A percentile compares a stretch with the other conserved stretches of the same genome.
These are phyloP conservation scores for Chascanopsetta lugubris DNA, from an alignment of 2,113 vertebrate species.

Conservation along the genomic window DNA sequence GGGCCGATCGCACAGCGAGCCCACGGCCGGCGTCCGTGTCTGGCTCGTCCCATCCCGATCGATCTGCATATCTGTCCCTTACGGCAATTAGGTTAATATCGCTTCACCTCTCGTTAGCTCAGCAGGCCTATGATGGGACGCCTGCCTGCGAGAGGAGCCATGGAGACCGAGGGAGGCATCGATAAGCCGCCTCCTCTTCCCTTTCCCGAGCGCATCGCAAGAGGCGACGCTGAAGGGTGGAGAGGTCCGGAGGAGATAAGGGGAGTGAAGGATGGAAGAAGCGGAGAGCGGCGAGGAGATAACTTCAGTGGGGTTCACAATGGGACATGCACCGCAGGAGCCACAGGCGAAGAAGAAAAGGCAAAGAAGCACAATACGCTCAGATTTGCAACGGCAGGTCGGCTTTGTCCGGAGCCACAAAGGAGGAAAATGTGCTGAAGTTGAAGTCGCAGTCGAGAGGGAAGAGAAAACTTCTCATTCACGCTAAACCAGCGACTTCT, in stretches of 20 bases:
- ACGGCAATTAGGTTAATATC: conserved; percentile 72
- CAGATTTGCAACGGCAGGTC: conserved; percentile 61
- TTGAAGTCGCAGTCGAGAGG: conserved; percentile 34
- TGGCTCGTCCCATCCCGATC: conserved; percentile 62
- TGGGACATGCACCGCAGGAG: conserved; percentile 47
- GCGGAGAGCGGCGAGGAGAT: conserved; percentile 22
- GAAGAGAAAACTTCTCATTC: conserved; percentile 43
- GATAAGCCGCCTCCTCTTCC: conserved; percentile 30
- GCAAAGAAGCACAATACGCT: conserved; percentile 48
- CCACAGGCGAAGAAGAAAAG: conserved; percentile 15
- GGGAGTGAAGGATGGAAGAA: conserved; percentile 20
- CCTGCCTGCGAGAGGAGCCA: conserved; percentile 43
- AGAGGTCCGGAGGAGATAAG: conserved; percentile 7
- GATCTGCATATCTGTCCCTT: conserved; percentile 72
- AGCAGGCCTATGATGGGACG: conserved; percentile 50
- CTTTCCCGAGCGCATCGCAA: conserved; percentile 14
- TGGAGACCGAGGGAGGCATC: conserved; percentile 33
- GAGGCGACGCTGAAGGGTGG: conserved; percentile 17
- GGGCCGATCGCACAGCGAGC: conserved; percentile 25
- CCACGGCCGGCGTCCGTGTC: conserved; percentile 21
- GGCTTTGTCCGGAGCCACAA: conserved; percentile 56
- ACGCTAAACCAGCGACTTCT: conserved; percentile 36
- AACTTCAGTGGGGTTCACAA: conserved; percentile 54
- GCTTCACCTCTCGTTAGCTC: conserved; percentile 64
- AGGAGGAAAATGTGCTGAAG: conserved; percentile 46